Evolutionary conservation across 2,113 vertebrate genomes (phyloP), one percentile per base, ranked within the genome.

Genomic region (Spea multiplicata): DNA sequence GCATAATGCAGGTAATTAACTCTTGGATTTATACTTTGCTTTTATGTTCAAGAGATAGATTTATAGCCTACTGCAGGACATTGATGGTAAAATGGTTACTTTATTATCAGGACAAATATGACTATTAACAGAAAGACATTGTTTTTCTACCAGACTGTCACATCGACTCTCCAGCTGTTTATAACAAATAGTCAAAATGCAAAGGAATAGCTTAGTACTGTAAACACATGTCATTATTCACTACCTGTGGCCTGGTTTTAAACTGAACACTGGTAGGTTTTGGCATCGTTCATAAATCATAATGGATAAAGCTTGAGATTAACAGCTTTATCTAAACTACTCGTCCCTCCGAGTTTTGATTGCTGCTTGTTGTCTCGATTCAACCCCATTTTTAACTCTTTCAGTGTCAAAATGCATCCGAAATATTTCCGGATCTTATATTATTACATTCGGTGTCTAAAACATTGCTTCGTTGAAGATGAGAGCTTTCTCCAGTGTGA

Each of bases 1-100:
- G 44, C 90, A 85, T 74, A 88, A 77, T n/a, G 85, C 93, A 95
- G 97, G 97, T 98, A 86, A 88, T 84, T 59, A 0, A 4, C 14
- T 59, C 10, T 59, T 59, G 55, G 55, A 59, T 59, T 9, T 59
- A 59, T 5, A 12, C 4, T 59, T 9, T 5, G 8, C 8, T 59
- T 59, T 12, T 59, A 4, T 59, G 2, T 13, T 59, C 55, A 9
- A 13, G 55, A 12, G 14, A 59, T 13, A 13, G 55, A 5, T 13
- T 59, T 59, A 3, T 13, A 12, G 2, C 14, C 5, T 3, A 12
- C 12, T 13, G 55, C 55, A 59, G 55, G 9, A 13, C 6, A 59
- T 9, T 59, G 55, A 13, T 4, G 4, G 55, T 13, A 9, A 59
- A 59, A 59, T 9, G 55, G 55, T 59, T 59, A 59, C 55, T 59